phyloP scores from a whole-genome alignment of 2,113 vertebrate species.

The Cyanocitta stelleri region DNA sequence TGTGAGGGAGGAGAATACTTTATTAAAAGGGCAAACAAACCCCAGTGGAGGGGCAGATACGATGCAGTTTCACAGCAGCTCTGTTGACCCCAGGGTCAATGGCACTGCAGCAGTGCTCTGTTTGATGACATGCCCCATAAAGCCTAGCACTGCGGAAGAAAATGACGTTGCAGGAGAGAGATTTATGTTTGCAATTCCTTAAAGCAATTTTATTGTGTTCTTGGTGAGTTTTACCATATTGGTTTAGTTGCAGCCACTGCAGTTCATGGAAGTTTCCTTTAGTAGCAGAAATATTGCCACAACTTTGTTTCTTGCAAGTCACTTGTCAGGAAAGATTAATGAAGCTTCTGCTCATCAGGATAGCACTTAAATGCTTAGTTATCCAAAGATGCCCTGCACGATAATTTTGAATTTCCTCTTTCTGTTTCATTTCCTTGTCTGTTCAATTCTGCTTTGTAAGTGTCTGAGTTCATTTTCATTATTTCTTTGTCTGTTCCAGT shows the following conservation, averaged over 20 bases:
- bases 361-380: slow-evolving; percentile 43
- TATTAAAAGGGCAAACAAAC: neutral
- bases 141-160: neutral
- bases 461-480: slow-evolving; percentile 53
- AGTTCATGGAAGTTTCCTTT: neutral
- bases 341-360: slow-evolving; percentile 24
- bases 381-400: neutral
- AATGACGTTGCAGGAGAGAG: neutral
- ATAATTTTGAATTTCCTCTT: slow-evolving; percentile 49
- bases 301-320: slow-evolving; percentile 56
- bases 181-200: slow-evolving; percentile 33
- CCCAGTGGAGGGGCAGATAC: neutral
- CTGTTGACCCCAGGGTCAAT: neutral
- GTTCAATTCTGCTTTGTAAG: slow-evolving; percentile 50
- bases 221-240: slow-evolving; percentile 15
- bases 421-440: slow-evolving; percentile 46
- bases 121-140: neutral
- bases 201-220: neutral
- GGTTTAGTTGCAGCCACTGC: neutral
- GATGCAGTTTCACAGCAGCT: neutral
- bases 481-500: slow-evolving; percentile 42
- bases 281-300: neutral
- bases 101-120: neutral
- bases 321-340: slow-evolving; percentile 67
- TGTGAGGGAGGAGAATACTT: neutral